Conservation (phyloP, 2,888 invertebrate genomes). For the Masnerella sp. region DNA sequence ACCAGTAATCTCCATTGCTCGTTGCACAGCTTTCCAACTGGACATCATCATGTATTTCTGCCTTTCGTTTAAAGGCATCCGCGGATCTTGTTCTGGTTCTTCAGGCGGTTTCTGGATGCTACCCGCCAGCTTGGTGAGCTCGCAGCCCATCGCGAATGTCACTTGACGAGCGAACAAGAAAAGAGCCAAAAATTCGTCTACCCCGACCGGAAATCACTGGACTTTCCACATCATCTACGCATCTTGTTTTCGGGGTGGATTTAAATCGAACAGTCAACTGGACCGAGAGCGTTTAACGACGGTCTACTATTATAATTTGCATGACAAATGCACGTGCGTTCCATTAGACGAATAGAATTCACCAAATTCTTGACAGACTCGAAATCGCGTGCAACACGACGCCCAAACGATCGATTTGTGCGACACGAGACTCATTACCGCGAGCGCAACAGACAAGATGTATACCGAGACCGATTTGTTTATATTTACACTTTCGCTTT, state of each 20-base stretch:
- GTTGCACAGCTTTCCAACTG: constrained; percentile 93
- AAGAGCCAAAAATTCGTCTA: too few relatives aligned
- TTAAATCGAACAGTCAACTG: too few relatives aligned
- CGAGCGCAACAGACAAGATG: constrained; percentile 40
- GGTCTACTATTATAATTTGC: background rate
- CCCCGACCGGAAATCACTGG: constrained; percentile 24
- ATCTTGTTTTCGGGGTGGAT: constrained; percentile 2
- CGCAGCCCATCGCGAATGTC: constrained; percentile 83
- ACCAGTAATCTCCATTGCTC: constrained; percentile 93
- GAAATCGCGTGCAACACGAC: constrained; percentile 49
- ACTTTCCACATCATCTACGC: constrained; percentile 31
- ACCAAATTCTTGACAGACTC: constrained; percentile 36
- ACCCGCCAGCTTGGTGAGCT: constrained; percentile 85
- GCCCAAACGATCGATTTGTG: constrained; percentile 60
- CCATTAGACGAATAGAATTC: constrained; percentile 14
- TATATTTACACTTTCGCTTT: constrained; percentile 50
- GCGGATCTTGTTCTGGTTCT: constrained; percentile 63
- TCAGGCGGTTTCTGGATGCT: constrained; percentile 62
- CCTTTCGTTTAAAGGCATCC: constrained; percentile 85
- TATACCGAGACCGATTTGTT: constrained; percentile 33
- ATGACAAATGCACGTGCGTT: constrained; percentile 46
- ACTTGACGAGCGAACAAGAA: too few relatives aligned
- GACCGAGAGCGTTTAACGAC: too few relatives aligned
- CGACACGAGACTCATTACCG: constrained; percentile 49
- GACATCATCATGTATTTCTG: constrained; percentile 93